A percentile compares a stretch with the other conserved stretches of the same genome.
phyloP scores from a whole-genome alignment of 2,797 vertebrate species.

The Xiphophorus birchmanni region DNA sequence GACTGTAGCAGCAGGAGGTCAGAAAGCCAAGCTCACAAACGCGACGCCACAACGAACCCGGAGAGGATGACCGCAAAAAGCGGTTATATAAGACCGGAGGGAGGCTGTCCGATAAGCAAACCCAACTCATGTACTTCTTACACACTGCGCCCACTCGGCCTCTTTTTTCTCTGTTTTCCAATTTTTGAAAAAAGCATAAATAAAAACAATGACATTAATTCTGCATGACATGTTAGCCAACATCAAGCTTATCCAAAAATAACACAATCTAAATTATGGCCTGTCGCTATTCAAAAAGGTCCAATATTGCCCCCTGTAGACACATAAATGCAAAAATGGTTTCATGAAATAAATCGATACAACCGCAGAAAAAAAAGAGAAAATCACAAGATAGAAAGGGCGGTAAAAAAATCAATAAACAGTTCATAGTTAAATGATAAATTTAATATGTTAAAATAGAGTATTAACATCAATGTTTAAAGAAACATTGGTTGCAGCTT shows the following conservation, averaged over 20 bases:
- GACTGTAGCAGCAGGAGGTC: neutral
- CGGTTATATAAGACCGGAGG: slow-evolving; percentile 57
- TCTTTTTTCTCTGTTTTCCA: neutral
- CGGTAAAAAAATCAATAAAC: neutral
- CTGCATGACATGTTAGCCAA: neutral
- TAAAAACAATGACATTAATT: fast-evolving
- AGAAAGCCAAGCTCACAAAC: neutral
- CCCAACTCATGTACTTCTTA: slow-evolving; percentile 1
- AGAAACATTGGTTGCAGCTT: neutral
- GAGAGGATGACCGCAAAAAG: slow-evolving; percentile 20
- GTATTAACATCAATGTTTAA: neutral
- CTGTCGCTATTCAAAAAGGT: slow-evolving; percentile 21
- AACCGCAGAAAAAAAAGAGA: neutral
- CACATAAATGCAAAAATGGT: slow-evolving; percentile 13
- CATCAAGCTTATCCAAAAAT: neutral
- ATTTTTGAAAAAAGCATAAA: neutral
- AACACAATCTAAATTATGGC: neutral
- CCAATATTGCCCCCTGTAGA: slow-evolving; percentile 70
- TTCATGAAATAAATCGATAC: neutral
- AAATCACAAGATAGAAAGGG: neutral
- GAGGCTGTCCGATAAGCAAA: slow-evolving; percentile 17
- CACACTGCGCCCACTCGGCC: neutral
- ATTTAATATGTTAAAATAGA: neutral
- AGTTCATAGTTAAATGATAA: neutral
- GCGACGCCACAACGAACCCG: slow-evolving; percentile 24